These are phyloP conservation scores for Porites lutea DNA, from an alignment of 64 coral and sea anemone genomes.

Conservation along the genomic window DNA sequence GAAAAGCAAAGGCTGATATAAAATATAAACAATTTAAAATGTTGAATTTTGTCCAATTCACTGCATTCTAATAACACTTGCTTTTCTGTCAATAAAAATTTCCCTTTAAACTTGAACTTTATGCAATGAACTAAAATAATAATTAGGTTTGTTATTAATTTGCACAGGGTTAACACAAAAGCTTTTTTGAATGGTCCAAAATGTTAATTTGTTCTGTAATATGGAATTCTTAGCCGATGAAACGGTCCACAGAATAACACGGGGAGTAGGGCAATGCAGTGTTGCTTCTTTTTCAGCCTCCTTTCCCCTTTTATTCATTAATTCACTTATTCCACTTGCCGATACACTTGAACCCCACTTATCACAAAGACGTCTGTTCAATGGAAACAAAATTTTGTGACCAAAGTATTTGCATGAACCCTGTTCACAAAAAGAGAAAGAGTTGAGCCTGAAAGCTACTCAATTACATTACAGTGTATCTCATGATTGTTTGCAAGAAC, in stretches of 20 bases:
- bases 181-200: background rate
- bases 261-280: too few species aligned
- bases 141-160: background rate
- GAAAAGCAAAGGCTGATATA: background rate
- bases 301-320: too few species aligned
- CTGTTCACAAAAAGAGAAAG: background rate
- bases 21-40: background rate
- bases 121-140: background rate
- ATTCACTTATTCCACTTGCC: too few species aligned
- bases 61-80: background rate
- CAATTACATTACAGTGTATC: too few species aligned
- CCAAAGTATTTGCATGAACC: background rate
- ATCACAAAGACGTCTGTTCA: too few species aligned
- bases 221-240: too few species aligned
- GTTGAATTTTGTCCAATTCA: background rate
- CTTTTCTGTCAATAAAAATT: conserved; percentile 33
- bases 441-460: too few species aligned
- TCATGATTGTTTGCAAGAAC: too few species aligned
- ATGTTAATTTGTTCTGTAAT: background rate
- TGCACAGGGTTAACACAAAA: background rate
- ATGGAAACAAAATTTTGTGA: background rate
- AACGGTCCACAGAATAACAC: too few species aligned
- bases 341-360: too few species aligned
- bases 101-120: background rate
- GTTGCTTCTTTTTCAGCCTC: too few species aligned